Percentiles rank a stretch among this genome's conserved stretches.
Conservation (phyloP, 2,888 invertebrate species). For the Ptilodon capucinus region DNA sequence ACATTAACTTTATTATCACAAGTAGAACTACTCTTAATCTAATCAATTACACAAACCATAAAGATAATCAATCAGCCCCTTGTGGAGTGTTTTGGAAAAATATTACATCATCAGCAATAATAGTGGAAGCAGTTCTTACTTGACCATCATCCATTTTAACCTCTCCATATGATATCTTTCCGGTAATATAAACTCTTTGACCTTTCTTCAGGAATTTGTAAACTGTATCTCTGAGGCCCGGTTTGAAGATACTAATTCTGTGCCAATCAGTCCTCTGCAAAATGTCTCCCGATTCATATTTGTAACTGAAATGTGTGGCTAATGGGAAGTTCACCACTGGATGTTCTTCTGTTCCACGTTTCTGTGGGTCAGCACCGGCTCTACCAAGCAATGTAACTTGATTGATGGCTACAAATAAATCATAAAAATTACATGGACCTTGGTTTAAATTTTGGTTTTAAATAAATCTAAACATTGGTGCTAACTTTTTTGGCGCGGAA, state of each 20-base stretch:
- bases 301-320: conserved; percentile 94
- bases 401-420: conserved; percentile 84
- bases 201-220: conserved; percentile 93
- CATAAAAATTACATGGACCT: too few relatives aligned
- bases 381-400: conserved; percentile 92
- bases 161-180: conserved; percentile 93
- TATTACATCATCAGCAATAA: conserved; percentile 94
- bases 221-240: conserved; percentile 89
- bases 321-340: conserved; percentile 95
- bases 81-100: conserved; percentile 84
- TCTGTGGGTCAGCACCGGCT: conserved; percentile 94
- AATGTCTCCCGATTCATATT: conserved; percentile 89
- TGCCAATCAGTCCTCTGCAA: conserved; percentile 97
- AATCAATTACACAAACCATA: conserved; percentile 19
- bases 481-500: too few relatives aligned
- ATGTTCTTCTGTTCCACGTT: conserved; percentile 90
- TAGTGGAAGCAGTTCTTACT: conserved; percentile 87
- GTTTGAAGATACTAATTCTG: conserved; percentile 92
- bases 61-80: conserved; percentile 22
- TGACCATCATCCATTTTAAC: conserved; percentile 90
- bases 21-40: conserved; percentile 34
- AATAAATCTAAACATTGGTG: too few relatives aligned
- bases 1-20: conserved; percentile 1
- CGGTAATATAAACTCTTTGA: conserved; percentile 91
- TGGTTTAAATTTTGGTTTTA: too few relatives aligned